These are phyloP conservation scores for Centroberyx gerrardi DNA, from an alignment of 2,797 vertebrate genomes.

Conservation along the genomic window DNA sequence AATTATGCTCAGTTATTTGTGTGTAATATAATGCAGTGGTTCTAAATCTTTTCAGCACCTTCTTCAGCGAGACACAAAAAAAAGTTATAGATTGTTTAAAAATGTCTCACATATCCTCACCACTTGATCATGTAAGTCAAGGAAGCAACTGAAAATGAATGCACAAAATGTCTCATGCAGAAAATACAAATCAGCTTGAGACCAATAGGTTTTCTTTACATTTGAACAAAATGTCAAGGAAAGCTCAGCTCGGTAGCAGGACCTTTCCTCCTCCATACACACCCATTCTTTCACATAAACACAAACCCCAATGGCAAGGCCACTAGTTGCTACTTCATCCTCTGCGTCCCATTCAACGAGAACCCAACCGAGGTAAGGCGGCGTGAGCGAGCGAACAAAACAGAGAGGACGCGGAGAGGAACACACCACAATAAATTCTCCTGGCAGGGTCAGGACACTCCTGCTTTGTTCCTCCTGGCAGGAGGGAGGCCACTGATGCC, in stretches of 20 bases:
- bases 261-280: slow-evolving; percentile 1
- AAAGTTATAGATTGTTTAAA: too few species aligned
- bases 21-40: too few species aligned
- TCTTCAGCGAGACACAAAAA: too few species aligned
- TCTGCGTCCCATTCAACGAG: slow-evolving; percentile 34
- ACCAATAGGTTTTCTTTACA: not conserved
- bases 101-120: too few species aligned
- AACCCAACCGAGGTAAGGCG: slow-evolving; percentile 48
- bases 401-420: slow-evolving; percentile 50
- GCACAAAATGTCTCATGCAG: too few species aligned
- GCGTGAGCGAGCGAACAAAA: slow-evolving; percentile 48
- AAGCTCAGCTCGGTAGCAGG: slow-evolving; percentile 4
- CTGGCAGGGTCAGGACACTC: slow-evolving; percentile 70
- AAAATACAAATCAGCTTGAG: too few species aligned
- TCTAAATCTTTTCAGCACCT: too few species aligned
- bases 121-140: too few species aligned
- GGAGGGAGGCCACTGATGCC: slow-evolving; percentile 74
- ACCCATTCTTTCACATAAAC: slow-evolving; percentile 58
- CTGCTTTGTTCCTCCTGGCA: slow-evolving; percentile 73
- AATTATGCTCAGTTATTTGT: too few species aligned
- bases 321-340: slow-evolving; percentile 53
- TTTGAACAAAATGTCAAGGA: slow-evolving; percentile 9
- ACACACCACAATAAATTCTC: slow-evolving; percentile 72
- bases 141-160: too few species aligned
- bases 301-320: slow-evolving; percentile 64